Base-by-base conservation (phyloP, 1,140 invertebrate species). In the Batillaria attramentaria region DNA sequence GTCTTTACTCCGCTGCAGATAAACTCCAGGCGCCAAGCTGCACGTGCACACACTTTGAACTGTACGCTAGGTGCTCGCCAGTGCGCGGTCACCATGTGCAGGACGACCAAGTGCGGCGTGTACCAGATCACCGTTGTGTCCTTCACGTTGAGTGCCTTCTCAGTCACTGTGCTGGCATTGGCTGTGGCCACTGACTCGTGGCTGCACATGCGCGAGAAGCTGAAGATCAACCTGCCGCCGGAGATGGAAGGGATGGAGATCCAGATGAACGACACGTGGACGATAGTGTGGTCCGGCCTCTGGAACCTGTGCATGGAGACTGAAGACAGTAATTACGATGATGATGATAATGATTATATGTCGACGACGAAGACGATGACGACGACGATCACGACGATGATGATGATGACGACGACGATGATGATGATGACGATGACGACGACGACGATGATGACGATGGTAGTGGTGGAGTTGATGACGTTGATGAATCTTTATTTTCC, bases 131-230 rank as follows among this genome's bases (percentile, higher is more conserved):
- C 84, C 41, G 60, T 84, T 33, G 42, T 78, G 28, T 85, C 87
- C 8, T 83, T 89, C 68, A 73, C 78, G 16, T 60, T 86, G 41
- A 84, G 85, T 1, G 80, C 81, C 18, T 72, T 81, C 24, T 81
- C 87, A 0, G 76, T 86, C 13, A 82, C 70, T 1, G 81, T 86
- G 5, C 77, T 89, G 50, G 77, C 83, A 0, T 74, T 86, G 50
- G 84, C 86, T 28, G 85, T 87, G 16, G 80, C 84, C 60, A 89
- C 87, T 10, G 87, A 88, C 78, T 86, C 79, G 42, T 88, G 87
- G 87, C 68, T 88, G 28, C 84, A 84, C 75, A 88, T 82, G 0
- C 72, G 79, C 24, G 87, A 88, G 70, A 75, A 77, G 16, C 39
- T 87, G 24, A 39, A 46, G 20, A 35, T 77, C 3, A 39, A 37